phyloP scores from a whole-genome alignment of 2,888 invertebrate species.

The Schizotus pectinicornis region DNA sequence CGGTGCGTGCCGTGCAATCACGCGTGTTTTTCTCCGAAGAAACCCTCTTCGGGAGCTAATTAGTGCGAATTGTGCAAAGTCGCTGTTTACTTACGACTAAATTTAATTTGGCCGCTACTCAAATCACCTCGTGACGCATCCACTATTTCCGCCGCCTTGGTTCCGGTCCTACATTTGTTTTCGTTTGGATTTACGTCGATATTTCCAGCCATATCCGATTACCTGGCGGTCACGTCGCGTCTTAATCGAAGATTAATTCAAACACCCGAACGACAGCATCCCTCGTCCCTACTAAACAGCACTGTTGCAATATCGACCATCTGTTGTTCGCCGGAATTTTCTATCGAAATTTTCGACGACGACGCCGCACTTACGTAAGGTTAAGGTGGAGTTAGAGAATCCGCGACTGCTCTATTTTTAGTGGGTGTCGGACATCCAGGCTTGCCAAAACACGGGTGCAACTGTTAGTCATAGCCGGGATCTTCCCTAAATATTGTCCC shows the following conservation, averaged over 20 bases:
- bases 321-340: no score
- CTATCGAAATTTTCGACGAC: not conserved
- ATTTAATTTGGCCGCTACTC: conserved; percentile 30
- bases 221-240: not conserved
- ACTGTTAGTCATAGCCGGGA: conserved; percentile 54
- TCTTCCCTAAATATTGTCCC: conserved; percentile 41
- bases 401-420: conserved; percentile 54
- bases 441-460: conserved; percentile 52
- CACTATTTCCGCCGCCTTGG: conserved; percentile 12
- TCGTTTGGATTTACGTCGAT: not conserved
- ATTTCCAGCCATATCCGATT: not conserved
- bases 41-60: no score
- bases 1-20: no score
- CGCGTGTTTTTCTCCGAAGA: no score
- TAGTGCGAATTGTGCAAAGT: not conserved
- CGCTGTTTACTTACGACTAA: no score
- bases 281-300: not conserved
- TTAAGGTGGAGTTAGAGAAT: conserved; percentile 49
- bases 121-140: conserved; percentile 16
- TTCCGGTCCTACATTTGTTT: conserved; percentile 9
- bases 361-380: conserved; percentile 39
- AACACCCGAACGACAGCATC: no score
- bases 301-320: not conserved
- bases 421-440: conserved; percentile 36
- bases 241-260: no score